Percentiles rank a stretch among this genome's conserved stretches.
phyloP scores from a whole-genome alignment of 2,113 vertebrate species.

The Thunnus maccoyii region DNA sequence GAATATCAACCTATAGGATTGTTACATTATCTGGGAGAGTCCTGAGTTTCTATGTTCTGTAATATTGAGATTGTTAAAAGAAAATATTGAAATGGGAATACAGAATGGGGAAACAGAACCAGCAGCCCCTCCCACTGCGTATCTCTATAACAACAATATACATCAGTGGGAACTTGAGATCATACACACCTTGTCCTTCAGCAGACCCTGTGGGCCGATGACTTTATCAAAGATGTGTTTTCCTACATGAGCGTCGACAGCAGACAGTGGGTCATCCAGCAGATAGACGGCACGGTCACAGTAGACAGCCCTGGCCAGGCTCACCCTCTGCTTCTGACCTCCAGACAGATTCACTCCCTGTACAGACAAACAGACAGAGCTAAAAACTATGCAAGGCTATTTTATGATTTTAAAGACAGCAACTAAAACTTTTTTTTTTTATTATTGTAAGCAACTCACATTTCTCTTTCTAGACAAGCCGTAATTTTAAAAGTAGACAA shows the following conservation, averaged over 20 bases:
- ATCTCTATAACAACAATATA: not conserved
- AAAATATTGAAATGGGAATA: too few species aligned
- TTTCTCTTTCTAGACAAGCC: too few species aligned
- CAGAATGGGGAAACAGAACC: too few species aligned
- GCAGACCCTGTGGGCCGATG: conserved; percentile 92
- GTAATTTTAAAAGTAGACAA: not conserved
- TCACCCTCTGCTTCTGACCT: conserved; percentile 96
- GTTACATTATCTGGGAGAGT: too few species aligned
- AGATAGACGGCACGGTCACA: conserved; percentile 90
- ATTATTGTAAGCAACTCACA: too few species aligned
- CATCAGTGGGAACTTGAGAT: not conserved
- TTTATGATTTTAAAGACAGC: too few species aligned
- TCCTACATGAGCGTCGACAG: conserved; percentile 95
- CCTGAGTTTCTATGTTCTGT: too few species aligned
- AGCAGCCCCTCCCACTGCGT: not conserved
- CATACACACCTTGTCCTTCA: conserved; percentile 89
- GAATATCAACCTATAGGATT: too few species aligned
- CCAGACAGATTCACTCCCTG: conserved; percentile 97
- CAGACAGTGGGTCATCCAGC: conserved; percentile 94
- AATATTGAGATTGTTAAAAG: too few species aligned
- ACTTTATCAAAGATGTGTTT: conserved; percentile 96
- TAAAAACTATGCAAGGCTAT: not conserved
- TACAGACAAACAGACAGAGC: not conserved
- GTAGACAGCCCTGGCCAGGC: conserved; percentile 93
- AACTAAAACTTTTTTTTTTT: too few species aligned